These are phyloP conservation scores for Phainopepla nitens DNA, from an alignment of 2,113 vertebrate species.

Conservation along the genomic window DNA sequence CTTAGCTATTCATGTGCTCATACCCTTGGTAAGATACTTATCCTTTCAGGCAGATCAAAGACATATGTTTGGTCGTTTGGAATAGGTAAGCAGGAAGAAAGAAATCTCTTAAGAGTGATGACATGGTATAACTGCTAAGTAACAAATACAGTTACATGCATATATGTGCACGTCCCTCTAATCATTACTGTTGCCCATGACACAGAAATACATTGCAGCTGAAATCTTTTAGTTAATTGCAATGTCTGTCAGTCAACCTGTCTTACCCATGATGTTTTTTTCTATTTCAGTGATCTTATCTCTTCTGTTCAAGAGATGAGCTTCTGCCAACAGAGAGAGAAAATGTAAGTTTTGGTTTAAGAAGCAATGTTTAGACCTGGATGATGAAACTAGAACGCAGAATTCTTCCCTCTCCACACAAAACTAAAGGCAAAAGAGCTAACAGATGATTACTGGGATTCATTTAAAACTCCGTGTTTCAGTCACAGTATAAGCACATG, in stretches of 20 bases:
- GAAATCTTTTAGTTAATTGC: slow-evolving; percentile 21
- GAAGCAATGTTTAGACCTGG: background rate
- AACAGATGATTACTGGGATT: background rate
- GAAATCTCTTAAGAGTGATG: slow-evolving; percentile 5
- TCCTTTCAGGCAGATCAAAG: slow-evolving; percentile 59
- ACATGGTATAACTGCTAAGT: background rate
- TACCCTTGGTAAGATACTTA: background rate
- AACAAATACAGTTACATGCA: background rate
- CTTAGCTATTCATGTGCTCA: slow-evolving; percentile 34
- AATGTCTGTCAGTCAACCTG: slow-evolving; percentile 9
- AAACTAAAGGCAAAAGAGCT: background rate
- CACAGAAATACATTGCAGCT: background rate
- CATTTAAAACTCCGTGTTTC: background rate
- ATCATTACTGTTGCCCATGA: background rate
- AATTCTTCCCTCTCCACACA: background rate
- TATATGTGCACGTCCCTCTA: background rate
- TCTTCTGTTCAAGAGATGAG: background rate
- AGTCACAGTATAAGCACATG: background rate
- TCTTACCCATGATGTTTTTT: background rate
- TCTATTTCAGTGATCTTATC: background rate
- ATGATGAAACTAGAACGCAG: background rate
- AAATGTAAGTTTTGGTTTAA: background rate
- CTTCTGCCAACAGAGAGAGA: background rate
- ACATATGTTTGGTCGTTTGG: slow-evolving; percentile 8
- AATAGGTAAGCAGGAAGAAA: slow-evolving; percentile 7